Conservation (phyloP, 2,888 invertebrate species). For the Nasonovia ribisnigri region DNA sequence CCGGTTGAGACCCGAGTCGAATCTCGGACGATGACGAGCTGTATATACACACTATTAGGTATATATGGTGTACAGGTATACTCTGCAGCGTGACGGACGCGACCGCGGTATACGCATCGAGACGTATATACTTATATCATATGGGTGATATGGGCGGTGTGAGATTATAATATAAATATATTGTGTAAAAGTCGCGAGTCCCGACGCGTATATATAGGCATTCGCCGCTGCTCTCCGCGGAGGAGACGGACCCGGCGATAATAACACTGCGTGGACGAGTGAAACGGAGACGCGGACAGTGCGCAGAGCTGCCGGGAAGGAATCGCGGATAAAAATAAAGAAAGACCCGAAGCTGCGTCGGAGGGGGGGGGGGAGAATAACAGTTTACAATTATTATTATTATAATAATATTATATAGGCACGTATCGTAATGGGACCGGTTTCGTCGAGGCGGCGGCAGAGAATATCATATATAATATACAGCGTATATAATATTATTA, state of each 20-base stretch:
- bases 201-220: not conserved
- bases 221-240: not conserved
- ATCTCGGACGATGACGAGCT: not conserved
- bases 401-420: not conserved
- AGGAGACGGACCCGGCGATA: no score
- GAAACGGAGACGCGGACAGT: not conserved
- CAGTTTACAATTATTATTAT: constrained; percentile 60
- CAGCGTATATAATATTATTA: not conserved
- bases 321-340: not conserved
- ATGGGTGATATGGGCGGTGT: no score
- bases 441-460: constrained; percentile 5
- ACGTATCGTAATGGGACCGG: constrained; percentile 61
- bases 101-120: not conserved
- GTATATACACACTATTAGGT: not conserved
- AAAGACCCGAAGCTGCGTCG: not conserved
- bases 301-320: not conserved
- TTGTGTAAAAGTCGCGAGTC: not conserved
- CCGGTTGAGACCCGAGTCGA: not conserved
- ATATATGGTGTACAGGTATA: not conserved
- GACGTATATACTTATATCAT: no score
- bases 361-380: constrained; percentile 1
- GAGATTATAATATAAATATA: not conserved
- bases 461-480: constrained; percentile 29
- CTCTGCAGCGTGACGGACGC: not conserved
- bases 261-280: not conserved